A percentile compares a stretch with the other conserved stretches of the same genome.
Conservation (phyloP, 2,113 vertebrate genomes). For the Bubo blakistoni region DNA sequence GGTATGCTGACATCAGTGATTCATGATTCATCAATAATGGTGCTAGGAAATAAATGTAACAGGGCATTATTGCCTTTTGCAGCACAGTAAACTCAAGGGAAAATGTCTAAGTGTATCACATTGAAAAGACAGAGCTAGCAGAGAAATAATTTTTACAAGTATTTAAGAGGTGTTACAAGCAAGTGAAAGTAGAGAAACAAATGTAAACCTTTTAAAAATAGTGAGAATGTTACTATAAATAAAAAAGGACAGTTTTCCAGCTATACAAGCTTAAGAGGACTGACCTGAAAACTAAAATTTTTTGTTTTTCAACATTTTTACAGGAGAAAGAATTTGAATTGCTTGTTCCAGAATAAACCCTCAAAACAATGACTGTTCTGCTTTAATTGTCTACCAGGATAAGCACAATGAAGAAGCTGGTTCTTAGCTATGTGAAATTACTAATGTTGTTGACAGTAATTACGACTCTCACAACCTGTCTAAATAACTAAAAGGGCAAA, state of each 20-base stretch:
- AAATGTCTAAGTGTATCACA: slow-evolving; percentile 8
- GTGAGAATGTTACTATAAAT: background rate
- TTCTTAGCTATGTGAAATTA: background rate
- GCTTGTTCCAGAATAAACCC: background rate
- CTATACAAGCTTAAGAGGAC: background rate
- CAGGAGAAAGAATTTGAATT: background rate
- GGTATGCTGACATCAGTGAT: slow-evolving; percentile 58
- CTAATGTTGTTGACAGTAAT: slow-evolving; percentile 48
- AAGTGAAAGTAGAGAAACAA: slow-evolving; percentile 15
- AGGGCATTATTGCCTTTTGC: slow-evolving; percentile 51
- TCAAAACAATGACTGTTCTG: background rate
- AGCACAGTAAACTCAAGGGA: slow-evolving; percentile 18
- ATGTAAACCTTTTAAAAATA: background rate
- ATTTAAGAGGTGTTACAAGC: slow-evolving; percentile 22
- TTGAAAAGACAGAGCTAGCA: background rate
- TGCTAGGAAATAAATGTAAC: slow-evolving; percentile 46
- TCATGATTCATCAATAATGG: slow-evolving; percentile 56
- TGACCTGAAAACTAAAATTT: background rate
- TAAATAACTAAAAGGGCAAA: slow-evolving; percentile 48
- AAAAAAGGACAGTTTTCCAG: background rate
- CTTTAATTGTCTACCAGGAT: slow-evolving; percentile 1
- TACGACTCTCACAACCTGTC: slow-evolving; percentile 13
- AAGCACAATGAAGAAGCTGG: background rate
- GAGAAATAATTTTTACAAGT: slow-evolving; percentile 37
- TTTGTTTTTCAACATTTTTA: background rate